These are phyloP conservation scores for Odontocolon sp. DNA, from an alignment of 2,888 invertebrate genomes.

Conservation along the genomic window DNA sequence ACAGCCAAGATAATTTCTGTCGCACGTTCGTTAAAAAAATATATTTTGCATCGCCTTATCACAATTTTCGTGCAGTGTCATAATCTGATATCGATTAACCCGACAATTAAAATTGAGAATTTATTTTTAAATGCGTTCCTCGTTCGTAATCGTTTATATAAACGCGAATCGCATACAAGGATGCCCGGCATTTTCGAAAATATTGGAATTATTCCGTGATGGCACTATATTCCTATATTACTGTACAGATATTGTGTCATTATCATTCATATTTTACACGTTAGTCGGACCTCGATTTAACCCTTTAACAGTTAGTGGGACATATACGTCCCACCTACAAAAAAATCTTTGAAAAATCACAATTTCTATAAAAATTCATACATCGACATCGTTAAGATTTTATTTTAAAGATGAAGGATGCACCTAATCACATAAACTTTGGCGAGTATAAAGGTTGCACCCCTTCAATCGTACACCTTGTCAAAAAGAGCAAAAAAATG, in stretches of 20 bases:
- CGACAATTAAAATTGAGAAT: constrained; percentile 57
- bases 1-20: constrained; percentile 11
- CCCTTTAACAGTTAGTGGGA: too few species aligned
- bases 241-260: constrained; percentile 40
- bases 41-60: constrained; percentile 67
- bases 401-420: too few species aligned
- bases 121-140: background rate
- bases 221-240: constrained; percentile 20
- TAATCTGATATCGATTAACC: constrained; percentile 42
- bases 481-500: too few species aligned
- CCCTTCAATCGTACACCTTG: too few species aligned
- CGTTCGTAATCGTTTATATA: constrained; percentile 10
- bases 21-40: constrained; percentile 66
- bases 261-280: background rate
- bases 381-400: too few species aligned
- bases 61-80: constrained; percentile 62
- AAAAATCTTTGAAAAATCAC: too few species aligned
- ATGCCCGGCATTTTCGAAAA: background rate
- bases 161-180: background rate
- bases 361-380: too few species aligned
- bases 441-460: too few species aligned
- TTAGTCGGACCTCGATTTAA: too few species aligned
- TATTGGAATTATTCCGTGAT: constrained; percentile 20
- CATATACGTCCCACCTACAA: too few species aligned
- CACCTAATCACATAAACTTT: too few species aligned